Base-by-base conservation (phyloP, 1,140 invertebrate species). In the Spodoptera litura region DNA sequence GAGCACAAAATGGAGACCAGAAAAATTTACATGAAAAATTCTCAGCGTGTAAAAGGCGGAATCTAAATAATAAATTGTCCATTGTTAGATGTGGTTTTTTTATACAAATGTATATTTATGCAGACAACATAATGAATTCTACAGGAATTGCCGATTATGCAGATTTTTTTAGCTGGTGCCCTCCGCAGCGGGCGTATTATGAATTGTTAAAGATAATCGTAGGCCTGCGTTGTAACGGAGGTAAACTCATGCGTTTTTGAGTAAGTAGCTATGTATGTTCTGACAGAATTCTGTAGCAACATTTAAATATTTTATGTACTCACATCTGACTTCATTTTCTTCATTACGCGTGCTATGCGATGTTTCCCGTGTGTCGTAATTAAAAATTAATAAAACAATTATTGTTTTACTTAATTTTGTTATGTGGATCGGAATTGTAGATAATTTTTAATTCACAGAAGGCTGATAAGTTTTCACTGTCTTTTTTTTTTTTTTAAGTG, bases 61-160 rank as follows among this genome's bases (percentile, higher is more conserved):
- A 91, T 92, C 87, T 91, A 91, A 93, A 92, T 91, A 93, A 93
- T 93, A 92, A 91, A 93, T 90, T 90, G 88, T 88, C 86, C 84
- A 92, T 91, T 93, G 89, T 89, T 88, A 85, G 85, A 82, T 85
- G 81, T 75, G 73, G 78, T 77, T 77, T 84, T 38, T 81, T 86
- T 87, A 83, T 75, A 83, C 81, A 81, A 87, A 89, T 85, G 71
- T 79, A 89, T 80, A 86, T 89, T 87, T 88, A 90, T 86, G 81
- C 84, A 85, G 85, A 84, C 85, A 83, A 88, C 86, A 87, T 91
- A 90, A 92, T 90, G 89, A 91, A 90, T 89, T 89, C 88, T 79
- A 82, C 12, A 6, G 81, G 84, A 85, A 83, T 78, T 72, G 79
- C 80, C 83, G 87, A 88, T 91, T 90, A 90, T 90, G 85, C 80